A percentile compares a stretch with the other conserved stretches of the same genome.
phyloP scores from a whole-genome alignment of 2,888 invertebrate genomes.

The Lutraria lutraria region DNA sequence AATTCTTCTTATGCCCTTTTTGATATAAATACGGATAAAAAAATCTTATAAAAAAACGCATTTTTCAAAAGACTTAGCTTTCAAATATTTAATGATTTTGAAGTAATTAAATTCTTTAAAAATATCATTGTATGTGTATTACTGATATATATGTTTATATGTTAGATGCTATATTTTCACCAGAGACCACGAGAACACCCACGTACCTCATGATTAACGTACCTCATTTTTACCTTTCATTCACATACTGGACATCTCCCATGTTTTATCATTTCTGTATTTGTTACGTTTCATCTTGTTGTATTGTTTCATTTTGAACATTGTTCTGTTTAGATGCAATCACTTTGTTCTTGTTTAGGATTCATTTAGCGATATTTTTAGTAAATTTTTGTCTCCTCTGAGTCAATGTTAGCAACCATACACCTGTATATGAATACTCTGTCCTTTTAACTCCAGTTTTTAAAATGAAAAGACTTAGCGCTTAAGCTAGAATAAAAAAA shows the following conservation, averaged over 20 bases:
- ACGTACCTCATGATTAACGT: conserved; percentile 8
- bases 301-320: background rate
- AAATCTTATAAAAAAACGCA: background rate
- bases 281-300: background rate
- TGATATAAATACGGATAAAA: background rate
- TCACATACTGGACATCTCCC: background rate
- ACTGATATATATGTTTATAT: background rate
- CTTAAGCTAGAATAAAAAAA: no score
- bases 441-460: no score
- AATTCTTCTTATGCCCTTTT: background rate
- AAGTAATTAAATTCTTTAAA: no score
- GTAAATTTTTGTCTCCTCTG: no score
- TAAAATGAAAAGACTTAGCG: no score
- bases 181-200: conserved; percentile 17
- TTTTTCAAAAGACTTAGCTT: no score
- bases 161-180: background rate
- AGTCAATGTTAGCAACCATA: no score
- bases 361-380: no score
- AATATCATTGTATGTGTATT: background rate
- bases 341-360: no score
- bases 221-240: conserved; percentile 9
- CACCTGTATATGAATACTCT: no score
- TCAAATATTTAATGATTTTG: no score
- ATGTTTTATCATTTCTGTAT: background rate
- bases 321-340: no score